Base-by-base conservation (phyloP, 2,113 vertebrate genomes). In the Amphiprion percula region DNA sequence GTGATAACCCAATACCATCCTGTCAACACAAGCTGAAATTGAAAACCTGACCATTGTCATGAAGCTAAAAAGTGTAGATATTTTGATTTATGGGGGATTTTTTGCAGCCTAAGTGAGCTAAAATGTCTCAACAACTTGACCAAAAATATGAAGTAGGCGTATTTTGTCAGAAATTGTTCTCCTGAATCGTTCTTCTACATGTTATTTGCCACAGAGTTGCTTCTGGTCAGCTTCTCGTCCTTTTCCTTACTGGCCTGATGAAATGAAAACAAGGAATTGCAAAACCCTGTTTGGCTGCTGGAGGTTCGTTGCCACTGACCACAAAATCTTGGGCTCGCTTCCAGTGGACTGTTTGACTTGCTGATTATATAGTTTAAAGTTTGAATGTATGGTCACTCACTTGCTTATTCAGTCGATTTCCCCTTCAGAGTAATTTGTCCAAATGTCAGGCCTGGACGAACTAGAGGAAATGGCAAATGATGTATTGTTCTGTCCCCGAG, bases 401-500 rank as follows among this genome's bases (percentile, higher is more conserved):
- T 71, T 23, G 4, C 30, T 39, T 68, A 24, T 52, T 67, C 65
- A 47, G 59, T 9, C 46, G 39, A 21, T 17, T 26, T 37, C 7
- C 33, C 33, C n/a, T 59, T 63, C 14, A 19, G 53, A 60, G 33
- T n/a, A 4, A 64, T 77, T 58, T 62, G 54, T 74, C 10, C 10
- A 19, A 14, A 30, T 52, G 76, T 61, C 55, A 68, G 26, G 47
- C 14, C 14, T 7, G 58, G 52, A 28, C 24, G 26, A 63, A 68
- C 37, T 14, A 46, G 44, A 76, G 75, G 80, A 86, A 83, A 68
- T 16, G 21, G 26, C 11, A 24, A 53, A 60, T 76, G 49, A 87
- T 87, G 58, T 79, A 75, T 88, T 71, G 44, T 62, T 63, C 62
- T 79, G 56, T 67, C 54, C 46, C 39, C 28, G 44, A 37, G 26